Evolutionary conservation across 2,888 invertebrate genomes (phyloP).

Genomic region (Hirtodrosophila trivittata): DNA sequence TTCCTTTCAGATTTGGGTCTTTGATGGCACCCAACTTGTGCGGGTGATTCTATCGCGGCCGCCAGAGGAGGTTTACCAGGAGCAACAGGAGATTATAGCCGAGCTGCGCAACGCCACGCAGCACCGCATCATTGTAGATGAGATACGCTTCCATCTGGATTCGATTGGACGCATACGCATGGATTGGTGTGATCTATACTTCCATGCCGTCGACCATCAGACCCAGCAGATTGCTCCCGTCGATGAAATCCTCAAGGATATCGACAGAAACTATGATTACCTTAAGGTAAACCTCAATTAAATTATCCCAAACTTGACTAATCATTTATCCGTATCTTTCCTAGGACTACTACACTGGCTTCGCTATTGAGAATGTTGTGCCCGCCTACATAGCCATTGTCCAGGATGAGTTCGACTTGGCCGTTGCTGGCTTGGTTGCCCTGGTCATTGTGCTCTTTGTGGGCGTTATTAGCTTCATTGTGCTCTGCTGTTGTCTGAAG

Average conservation of each 20-base stretch:
- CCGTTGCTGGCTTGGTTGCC: conserved; percentile 93
- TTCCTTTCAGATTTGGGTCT: conserved; percentile 92
- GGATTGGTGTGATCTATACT: conserved; percentile 92
- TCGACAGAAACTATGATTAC: conserved; percentile 93
- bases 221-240: conserved; percentile 91
- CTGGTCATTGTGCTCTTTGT: conserved; percentile 93
- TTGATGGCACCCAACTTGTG: conserved; percentile 92
- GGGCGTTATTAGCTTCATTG: conserved; percentile 93
- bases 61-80: conserved; percentile 89
- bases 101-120: conserved; percentile 91
- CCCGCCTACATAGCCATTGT: conserved; percentile 88
- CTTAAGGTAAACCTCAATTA: too few relatives aligned
- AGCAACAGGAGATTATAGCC: conserved; percentile 88
- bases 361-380: conserved; percentile 90
- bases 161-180: conserved; percentile 84
- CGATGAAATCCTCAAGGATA: conserved; percentile 90
- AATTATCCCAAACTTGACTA: background rate
- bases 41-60: conserved; percentile 93
- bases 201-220: conserved; percentile 91
- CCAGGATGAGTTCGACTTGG: conserved; percentile 93
- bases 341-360: conserved; percentile 87
- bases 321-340: background rate
- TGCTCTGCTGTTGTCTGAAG: conserved; percentile 94
- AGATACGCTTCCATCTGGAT: conserved; percentile 90
- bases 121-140: conserved; percentile 91